Evolutionary conservation across 1,140 invertebrate species (phyloP), one percentile per base, ranked within the genome.

Genomic region (Melitaea cinxia): DNA sequence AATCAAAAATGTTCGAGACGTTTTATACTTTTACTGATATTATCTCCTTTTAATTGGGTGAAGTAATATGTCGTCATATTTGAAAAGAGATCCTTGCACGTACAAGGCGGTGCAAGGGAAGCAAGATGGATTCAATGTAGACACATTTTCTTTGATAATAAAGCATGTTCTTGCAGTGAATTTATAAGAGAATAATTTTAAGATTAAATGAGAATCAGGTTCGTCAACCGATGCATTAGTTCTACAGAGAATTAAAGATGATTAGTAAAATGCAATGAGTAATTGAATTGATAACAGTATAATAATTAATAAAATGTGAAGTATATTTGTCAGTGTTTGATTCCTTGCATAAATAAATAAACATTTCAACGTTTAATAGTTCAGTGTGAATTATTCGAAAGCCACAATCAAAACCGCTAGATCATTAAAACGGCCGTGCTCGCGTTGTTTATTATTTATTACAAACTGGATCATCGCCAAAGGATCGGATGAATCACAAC

Each of bases 401-500:
- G 17, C 15, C 17, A 19, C 19, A 19, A 17, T 19, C 15, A 23
- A 21, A 47, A 47, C 42, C 42, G 15, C 42, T 17, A 47, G 42
- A 49, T 33, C 56, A 59, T 59, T 59, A 59, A 49, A 45, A 23
- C 39, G 26, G 28, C 7, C 55, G 37, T 33, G 15, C 12, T n/a
- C n/a, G 19, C 17, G 37, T 47, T 49, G 56, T 59, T 33, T 59
- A 59, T 59, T 59, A 59, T 59, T 49, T 49, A 59, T 19, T 57
- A 21, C 17, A 19, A 30, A 35, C 55, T 64, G 61, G 61, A 64
- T 17, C 17, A 4, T 45, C 30, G 65, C 65, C 65, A 68, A 68
- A 68, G 65, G 65, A 68, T 30, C 59, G 53, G 59, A 68, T 68
- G 65, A 68, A 33, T 68, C 65, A 68, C 21, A 17, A 45, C 58